Evolutionary conservation across 2,797 vertebrate species (phyloP).

Genomic region (Mergus octosetaceus): DNA sequence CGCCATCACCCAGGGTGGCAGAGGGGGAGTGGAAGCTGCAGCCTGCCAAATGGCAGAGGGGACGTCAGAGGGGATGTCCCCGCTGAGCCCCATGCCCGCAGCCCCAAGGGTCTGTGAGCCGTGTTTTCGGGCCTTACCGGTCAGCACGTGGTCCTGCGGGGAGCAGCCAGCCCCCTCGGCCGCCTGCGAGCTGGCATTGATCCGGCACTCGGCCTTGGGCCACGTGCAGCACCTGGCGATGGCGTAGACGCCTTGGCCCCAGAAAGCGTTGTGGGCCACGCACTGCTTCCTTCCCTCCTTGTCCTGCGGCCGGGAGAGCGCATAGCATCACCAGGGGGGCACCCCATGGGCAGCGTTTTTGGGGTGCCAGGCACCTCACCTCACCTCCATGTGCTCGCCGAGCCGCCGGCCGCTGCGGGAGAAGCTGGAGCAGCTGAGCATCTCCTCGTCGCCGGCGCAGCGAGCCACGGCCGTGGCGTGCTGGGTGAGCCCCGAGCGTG

Average conservation of each 20-base stretch:
- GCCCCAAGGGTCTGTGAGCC: neutral
- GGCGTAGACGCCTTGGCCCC: constrained; percentile 80
- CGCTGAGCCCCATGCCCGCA: fast-evolving
- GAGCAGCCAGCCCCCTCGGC: constrained; percentile 58
- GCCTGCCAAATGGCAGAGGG: constrained; percentile 66
- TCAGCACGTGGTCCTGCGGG: constrained; percentile 76
- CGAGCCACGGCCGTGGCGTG: constrained; percentile 51
- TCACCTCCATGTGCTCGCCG: constrained; percentile 83
- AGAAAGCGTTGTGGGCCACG: constrained; percentile 73
- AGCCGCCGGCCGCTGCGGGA: constrained; percentile 69
- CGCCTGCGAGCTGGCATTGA: neutral
- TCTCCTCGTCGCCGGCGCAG: constrained; percentile 82
- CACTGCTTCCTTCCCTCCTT: constrained; percentile 77
- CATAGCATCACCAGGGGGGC: fast-evolving
- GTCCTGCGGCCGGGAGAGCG: constrained; percentile 56
- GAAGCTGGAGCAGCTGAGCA: constrained; percentile 89
- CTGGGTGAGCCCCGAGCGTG: constrained; percentile 71
- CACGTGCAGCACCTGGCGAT: constrained; percentile 86
- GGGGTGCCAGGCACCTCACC: fast-evolving
- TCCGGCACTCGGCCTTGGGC: constrained; percentile 74
- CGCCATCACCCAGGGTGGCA: neutral
- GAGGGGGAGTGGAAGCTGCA: constrained; percentile 77
- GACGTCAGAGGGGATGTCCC: fast-evolving
- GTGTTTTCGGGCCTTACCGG: constrained; percentile 53
- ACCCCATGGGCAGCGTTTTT: neutral